A percentile compares a stretch with the other conserved stretches of the same genome.
phyloP scores from a whole-genome alignment of 1,140 invertebrate genomes.

The Pectinophora gossypiella region DNA sequence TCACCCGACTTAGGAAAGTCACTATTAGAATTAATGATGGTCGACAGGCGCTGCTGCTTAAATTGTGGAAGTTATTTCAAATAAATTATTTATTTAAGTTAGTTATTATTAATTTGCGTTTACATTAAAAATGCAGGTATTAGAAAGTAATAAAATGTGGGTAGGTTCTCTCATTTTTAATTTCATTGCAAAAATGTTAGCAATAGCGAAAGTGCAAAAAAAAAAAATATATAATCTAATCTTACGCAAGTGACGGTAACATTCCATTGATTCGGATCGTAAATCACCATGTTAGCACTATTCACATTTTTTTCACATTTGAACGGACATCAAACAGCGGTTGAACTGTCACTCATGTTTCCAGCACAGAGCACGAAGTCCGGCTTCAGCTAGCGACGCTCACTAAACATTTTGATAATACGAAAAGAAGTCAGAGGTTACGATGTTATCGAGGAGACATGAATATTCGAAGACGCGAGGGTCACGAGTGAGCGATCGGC shows the following conservation, averaged over 20 bases:
- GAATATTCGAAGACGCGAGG: conserved; percentile 73
- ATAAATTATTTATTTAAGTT: too few relatives aligned
- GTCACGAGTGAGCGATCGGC: conserved; percentile 69
- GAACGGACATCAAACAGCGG: conserved; percentile 36
- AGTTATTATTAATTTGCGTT: too few relatives aligned
- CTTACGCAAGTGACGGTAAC: conserved; percentile 56
- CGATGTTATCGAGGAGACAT: conserved; percentile 71
- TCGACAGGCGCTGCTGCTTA: neutral
- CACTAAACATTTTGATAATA: conserved; percentile 70
- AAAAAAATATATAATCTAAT: conserved; percentile 37
- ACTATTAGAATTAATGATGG: neutral
- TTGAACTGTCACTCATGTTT: conserved; percentile 52
- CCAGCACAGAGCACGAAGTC: conserved; percentile 56
- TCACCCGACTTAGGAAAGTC: neutral
- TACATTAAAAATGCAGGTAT: too few relatives aligned
- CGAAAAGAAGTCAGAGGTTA: conserved; percentile 73
- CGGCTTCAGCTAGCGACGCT: conserved; percentile 45
- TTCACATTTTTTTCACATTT: conserved; percentile 63
- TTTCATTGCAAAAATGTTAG: neutral
- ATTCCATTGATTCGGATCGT: conserved; percentile 54
- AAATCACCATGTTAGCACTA: conserved; percentile 59
- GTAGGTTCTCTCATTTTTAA: too few relatives aligned
- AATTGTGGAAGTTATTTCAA: too few relatives aligned
- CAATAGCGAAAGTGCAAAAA: conserved; percentile 8
- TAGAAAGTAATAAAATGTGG: too few relatives aligned